Conservation (phyloP, 2,888 invertebrate species). For the Amblyjoppa proteus region DNA sequence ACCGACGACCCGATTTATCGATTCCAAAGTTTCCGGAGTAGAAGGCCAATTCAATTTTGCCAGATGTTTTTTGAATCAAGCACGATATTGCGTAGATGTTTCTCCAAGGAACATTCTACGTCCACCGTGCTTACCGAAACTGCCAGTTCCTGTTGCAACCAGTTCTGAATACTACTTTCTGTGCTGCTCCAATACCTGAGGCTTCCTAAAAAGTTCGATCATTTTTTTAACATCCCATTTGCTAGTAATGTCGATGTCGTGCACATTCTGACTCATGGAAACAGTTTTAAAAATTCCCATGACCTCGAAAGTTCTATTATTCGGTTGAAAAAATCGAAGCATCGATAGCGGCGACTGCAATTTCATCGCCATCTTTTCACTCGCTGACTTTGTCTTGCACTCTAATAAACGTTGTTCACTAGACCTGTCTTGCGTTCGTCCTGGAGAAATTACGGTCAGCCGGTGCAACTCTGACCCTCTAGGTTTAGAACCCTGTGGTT, state of each 20-base stretch:
- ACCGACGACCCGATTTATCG: background rate
- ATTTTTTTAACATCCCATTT: background rate
- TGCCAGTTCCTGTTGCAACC: background rate
- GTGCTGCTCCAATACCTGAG: background rate
- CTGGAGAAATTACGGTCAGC: background rate
- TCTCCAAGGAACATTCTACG: background rate
- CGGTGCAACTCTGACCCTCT: background rate
- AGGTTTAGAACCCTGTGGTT: background rate
- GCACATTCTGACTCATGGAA: background rate
- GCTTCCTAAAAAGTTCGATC: background rate
- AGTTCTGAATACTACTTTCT: background rate
- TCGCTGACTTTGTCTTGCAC: background rate
- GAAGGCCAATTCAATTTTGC: no score
- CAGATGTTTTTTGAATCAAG: no score
- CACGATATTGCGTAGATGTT: no score
- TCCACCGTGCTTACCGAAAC: background rate
- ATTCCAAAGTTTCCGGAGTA: no score
- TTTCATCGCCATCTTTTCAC: background rate
- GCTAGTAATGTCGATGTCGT: background rate
- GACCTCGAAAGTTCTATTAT: background rate
- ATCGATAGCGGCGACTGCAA: background rate
- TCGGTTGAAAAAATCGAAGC: background rate
- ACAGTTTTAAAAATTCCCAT: background rate
- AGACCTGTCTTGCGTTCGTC: background rate
- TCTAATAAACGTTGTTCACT: background rate